Conservation (phyloP, 2,888 invertebrate genomes). For the Flexamia atlantica region DNA sequence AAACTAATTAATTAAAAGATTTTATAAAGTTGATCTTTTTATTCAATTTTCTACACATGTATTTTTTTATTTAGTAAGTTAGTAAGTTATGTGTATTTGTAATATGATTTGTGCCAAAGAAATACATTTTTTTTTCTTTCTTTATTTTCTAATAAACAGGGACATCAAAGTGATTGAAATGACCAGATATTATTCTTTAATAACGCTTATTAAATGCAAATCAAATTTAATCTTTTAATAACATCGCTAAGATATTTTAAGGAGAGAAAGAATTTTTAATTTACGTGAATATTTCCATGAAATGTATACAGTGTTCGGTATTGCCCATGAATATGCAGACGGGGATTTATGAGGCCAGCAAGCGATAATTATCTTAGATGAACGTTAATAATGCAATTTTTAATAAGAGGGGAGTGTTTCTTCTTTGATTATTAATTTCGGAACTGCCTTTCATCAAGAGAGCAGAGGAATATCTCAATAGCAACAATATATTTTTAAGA, state of each 20-base stretch:
- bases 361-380: not conserved
- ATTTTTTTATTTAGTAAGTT: too few relatives aligned
- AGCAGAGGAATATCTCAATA: too few relatives aligned
- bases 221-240: not conserved
- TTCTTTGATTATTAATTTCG: not conserved
- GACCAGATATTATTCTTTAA: not conserved
- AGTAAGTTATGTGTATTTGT: too few relatives aligned
- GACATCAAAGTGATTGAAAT: too few relatives aligned
- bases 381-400: not conserved
- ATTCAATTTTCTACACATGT: too few relatives aligned
- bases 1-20: too few relatives aligned
- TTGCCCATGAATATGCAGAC: conserved; percentile 43
- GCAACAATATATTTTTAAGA: too few relatives aligned
- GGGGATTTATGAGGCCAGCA: conserved; percentile 18
- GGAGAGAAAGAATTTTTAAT: conserved; percentile 46
- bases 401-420: not conserved
- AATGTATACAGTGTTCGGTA: conserved; percentile 50
- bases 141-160: too few relatives aligned
- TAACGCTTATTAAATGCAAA: conserved; percentile 44
- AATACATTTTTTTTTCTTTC: too few relatives aligned
- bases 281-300: conserved; percentile 23
- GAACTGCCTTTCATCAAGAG: not conserved
- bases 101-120: too few relatives aligned
- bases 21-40: too few relatives aligned
- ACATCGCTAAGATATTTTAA: not conserved